Conservation (phyloP, 1,140 invertebrate species). For the Maconellicoccus hirsutus region DNA sequence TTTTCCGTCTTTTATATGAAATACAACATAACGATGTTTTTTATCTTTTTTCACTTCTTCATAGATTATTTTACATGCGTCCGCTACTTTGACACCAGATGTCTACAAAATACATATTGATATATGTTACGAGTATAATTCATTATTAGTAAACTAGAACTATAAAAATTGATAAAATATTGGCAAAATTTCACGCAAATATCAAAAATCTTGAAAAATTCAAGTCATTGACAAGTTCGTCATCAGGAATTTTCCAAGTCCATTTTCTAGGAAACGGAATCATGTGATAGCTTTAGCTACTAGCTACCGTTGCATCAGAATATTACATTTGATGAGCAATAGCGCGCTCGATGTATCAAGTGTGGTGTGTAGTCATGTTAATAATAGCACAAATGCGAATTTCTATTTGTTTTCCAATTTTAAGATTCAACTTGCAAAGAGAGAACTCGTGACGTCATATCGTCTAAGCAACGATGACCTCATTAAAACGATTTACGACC, state of each 20-base stretch:
- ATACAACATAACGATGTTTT: conserved; percentile 91
- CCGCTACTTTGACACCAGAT: conserved; percentile 89
- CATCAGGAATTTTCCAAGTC: too few relatives aligned
- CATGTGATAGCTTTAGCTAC: too few relatives aligned
- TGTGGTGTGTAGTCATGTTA: neutral
- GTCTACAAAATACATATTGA: conserved; percentile 45
- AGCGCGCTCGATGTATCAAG: neutral
- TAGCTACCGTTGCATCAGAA: neutral
- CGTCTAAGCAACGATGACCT: neutral
- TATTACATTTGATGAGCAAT: neutral
- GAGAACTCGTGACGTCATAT: neutral
- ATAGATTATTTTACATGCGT: conserved; percentile 86
- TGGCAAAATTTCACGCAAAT: too few relatives aligned
- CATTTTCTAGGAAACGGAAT: too few relatives aligned
- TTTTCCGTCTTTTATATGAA: conserved; percentile 88
- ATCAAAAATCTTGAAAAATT: too few relatives aligned
- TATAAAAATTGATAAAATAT: too few relatives aligned
- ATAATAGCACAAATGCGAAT: neutral
- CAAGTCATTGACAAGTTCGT: too few relatives aligned
- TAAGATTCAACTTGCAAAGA: neutral
- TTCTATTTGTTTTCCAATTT: neutral
- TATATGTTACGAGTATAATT: too few relatives aligned
- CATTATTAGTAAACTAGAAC: too few relatives aligned
- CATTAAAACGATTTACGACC: neutral
- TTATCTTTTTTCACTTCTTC: conserved; percentile 96